Conservation (phyloP, 1,140 invertebrate genomes). For the Ptiloglossa arizonensis region DNA sequence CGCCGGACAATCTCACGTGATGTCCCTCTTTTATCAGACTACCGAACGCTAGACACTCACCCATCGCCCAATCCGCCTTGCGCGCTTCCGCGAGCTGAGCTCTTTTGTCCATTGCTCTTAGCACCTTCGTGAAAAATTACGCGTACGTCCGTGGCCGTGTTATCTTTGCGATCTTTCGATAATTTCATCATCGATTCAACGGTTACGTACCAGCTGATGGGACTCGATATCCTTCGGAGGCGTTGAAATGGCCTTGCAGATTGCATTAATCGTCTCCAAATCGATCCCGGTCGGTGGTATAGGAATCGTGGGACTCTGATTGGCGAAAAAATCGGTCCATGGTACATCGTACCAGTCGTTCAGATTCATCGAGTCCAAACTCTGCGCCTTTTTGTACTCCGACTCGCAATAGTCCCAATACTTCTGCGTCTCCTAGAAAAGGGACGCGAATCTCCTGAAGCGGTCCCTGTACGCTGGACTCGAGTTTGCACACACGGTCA, state of each 20-base stretch:
- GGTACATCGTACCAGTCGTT: conserved; percentile 94
- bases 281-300: conserved; percentile 69
- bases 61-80: conserved; percentile 92
- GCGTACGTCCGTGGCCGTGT: too few species aligned
- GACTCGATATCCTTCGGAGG: conserved; percentile 85
- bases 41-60: conserved; percentile 92
- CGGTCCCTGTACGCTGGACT: too few species aligned
- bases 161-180: background rate
- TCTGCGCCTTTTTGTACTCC: conserved; percentile 88
- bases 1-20: conserved; percentile 87
- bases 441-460: too few species aligned
- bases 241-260: conserved; percentile 85
- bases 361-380: conserved; percentile 85
- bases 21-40: conserved; percentile 86
- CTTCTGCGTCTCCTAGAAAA: conserved; percentile 73
- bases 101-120: conserved; percentile 83
- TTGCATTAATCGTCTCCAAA: conserved; percentile 51
- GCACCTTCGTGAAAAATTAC: conserved; percentile 81
- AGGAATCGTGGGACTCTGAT: conserved; percentile 83
- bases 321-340: conserved; percentile 88
- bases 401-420: conserved; percentile 83
- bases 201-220: conserved; percentile 52
- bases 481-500: too few species aligned
- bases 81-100: conserved; percentile 86
- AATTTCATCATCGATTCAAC: background rate